Percentiles rank a stretch among this genome's conserved stretches.
Conservation (phyloP, 92 coral and sea anemone species). For the Palythoa grandiflora region DNA sequence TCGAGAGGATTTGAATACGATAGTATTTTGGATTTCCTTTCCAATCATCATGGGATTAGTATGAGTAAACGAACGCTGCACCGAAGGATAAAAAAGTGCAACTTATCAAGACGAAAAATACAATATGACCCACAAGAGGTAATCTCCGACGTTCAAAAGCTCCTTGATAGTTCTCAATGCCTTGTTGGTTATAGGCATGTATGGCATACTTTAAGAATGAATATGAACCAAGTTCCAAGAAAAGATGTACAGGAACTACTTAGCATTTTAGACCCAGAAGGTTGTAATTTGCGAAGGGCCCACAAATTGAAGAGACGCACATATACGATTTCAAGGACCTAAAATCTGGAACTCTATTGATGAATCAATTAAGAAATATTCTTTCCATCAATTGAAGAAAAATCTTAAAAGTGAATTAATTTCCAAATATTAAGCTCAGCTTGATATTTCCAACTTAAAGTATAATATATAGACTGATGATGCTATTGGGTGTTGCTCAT, state of each 20-base stretch:
- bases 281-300: constrained; percentile 49
- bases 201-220: constrained; percentile 32
- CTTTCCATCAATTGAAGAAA: too few species aligned
- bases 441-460: too few species aligned
- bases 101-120: constrained; percentile 39
- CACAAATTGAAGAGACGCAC: constrained; percentile 42
- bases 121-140: constrained; percentile 28
- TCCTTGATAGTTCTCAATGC: constrained; percentile 25
- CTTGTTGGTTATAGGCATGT: constrained; percentile 36
- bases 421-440: too few species aligned
- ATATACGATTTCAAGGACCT: too few species aligned
- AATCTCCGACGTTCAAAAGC: not conserved
- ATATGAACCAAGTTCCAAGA: constrained; percentile 32
- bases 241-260: constrained; percentile 33
- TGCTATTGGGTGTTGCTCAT: too few species aligned
- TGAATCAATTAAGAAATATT: too few species aligned
- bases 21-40: constrained; percentile 44
- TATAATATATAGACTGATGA: too few species aligned
- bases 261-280: constrained; percentile 43
- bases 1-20: constrained; percentile 51
- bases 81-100: constrained; percentile 35
- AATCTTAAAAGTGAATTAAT: too few species aligned
- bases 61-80: constrained; percentile 20
- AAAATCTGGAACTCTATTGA: too few species aligned
- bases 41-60: too few species aligned